Evolutionary conservation across 1,140 invertebrate species (phyloP).

Genomic region (Drosophila chauvacae): DNA sequence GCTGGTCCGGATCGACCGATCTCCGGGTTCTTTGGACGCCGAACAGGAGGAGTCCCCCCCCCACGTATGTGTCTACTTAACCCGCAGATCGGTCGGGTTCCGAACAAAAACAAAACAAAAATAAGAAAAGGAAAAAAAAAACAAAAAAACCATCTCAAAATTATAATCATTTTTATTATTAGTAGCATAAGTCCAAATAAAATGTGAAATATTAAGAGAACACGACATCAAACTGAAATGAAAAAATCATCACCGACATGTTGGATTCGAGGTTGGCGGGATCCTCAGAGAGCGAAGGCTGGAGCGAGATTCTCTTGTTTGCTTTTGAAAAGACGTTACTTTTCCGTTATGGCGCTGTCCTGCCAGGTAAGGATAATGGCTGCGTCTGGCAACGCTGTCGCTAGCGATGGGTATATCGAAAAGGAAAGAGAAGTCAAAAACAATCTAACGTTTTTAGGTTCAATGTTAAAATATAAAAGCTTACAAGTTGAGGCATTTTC

Average conservation of each 20-base stretch:
- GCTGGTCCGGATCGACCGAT: conserved; percentile 9
- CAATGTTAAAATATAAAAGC: no score
- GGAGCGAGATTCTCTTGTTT: no score
- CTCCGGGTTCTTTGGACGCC: conserved; percentile 14
- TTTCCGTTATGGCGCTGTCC: neutral
- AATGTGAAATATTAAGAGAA: conserved; percentile 80
- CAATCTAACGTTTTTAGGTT: no score
- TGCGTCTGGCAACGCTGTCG: conserved; percentile 1
- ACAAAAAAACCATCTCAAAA: conserved; percentile 70
- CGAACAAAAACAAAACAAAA: conserved; percentile 11
- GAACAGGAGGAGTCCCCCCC: neutral
- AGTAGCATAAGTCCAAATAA: conserved; percentile 78
- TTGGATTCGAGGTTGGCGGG: conserved; percentile 15
- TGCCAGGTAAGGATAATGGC: conserved; percentile 1
- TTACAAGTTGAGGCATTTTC: neutral
- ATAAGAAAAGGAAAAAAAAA: conserved; percentile 1
- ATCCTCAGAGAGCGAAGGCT: neutral
- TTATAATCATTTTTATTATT: conserved; percentile 79
- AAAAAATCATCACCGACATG: neutral
- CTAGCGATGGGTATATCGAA: neutral
- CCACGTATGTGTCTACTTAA: neutral
- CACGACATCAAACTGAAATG: conserved; percentile 39
- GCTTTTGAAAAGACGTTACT: neutral
- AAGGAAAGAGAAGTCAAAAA: neutral
- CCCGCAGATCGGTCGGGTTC: conserved; percentile 28